Percentiles rank a stretch among this genome's conserved stretches.
phyloP scores from a whole-genome alignment of 2,797 vertebrate genomes.

The Pelochelys cantorii region DNA sequence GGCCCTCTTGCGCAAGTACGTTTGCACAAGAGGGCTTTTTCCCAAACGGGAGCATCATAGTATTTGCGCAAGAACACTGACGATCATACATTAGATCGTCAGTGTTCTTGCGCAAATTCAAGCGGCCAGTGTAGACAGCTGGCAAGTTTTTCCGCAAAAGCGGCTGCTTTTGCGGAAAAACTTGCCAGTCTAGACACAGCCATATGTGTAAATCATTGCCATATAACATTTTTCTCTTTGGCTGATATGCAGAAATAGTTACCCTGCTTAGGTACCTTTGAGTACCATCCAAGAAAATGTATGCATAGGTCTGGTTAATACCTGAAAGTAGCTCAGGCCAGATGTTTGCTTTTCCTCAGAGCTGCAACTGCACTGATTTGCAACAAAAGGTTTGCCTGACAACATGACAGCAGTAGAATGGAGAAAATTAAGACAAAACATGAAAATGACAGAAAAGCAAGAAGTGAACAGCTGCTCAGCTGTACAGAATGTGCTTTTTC shows the following conservation, averaged over 20 bases:
- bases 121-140: no score
- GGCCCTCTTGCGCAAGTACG: no score
- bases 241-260: neutral
- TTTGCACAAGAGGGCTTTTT: no score
- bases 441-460: constrained; percentile 61
- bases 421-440: constrained; percentile 69
- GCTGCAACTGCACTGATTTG: constrained; percentile 4
- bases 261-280: neutral
- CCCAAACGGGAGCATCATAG: no score
- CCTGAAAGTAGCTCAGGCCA: constrained; percentile 47
- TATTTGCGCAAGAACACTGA: no score
- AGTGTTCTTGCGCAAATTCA: no score
- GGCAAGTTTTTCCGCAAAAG: no score
- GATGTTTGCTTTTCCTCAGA: constrained; percentile 47
- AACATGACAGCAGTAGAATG: constrained; percentile 5
- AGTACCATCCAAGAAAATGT: neutral
- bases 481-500: neutral
- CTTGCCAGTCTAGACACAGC: no score
- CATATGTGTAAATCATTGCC: neutral
- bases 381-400: neutral
- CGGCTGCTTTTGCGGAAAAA: no score
- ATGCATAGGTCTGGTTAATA: neutral
- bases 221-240: neutral
- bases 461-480: constrained; percentile 19
- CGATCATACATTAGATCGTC: no score